phyloP scores from a whole-genome alignment of 2,888 invertebrate genomes.

The Melikaiella ostensackeni region DNA sequence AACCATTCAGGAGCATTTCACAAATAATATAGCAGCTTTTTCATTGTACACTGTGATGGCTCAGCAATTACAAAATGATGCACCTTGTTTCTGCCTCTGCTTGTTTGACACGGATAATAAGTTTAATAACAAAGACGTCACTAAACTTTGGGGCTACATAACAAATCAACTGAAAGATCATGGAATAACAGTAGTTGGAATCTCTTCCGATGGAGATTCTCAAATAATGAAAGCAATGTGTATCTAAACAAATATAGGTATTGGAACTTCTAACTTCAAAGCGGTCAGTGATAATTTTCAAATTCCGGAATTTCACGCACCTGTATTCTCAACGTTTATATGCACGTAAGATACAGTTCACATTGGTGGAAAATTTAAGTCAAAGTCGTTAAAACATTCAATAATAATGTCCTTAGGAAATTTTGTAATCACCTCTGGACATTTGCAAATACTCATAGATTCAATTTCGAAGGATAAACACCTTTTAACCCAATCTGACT shows the following conservation, averaged over 20 bases:
- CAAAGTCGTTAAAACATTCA: constrained; percentile 51
- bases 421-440: constrained; percentile 40
- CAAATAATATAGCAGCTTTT: too few species aligned
- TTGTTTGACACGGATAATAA: not conserved
- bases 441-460: not conserved
- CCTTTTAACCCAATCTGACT: constrained; percentile 13
- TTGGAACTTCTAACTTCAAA: constrained; percentile 41
- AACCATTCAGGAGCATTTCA: too few species aligned
- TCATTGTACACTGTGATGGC: not conserved
- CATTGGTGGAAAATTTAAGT: constrained; percentile 57
- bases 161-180: constrained; percentile 43
- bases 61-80: constrained; percentile 42
- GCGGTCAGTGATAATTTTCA: constrained; percentile 34
- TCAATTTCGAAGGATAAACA: constrained; percentile 18
- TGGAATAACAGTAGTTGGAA: constrained; percentile 54
- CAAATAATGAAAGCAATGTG: constrained; percentile 58
- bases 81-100: too few species aligned
- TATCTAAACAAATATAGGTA: constrained; percentile 19
- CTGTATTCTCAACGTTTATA: not conserved
- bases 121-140: constrained; percentile 47
- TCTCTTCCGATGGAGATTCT: constrained; percentile 58
- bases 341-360: constrained; percentile 58
- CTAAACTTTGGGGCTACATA: constrained; percentile 53
- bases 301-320: constrained; percentile 22
- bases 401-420: constrained; percentile 49